phyloP scores from a whole-genome alignment of 2,888 invertebrate genomes.

The Amiota minor region DNA sequence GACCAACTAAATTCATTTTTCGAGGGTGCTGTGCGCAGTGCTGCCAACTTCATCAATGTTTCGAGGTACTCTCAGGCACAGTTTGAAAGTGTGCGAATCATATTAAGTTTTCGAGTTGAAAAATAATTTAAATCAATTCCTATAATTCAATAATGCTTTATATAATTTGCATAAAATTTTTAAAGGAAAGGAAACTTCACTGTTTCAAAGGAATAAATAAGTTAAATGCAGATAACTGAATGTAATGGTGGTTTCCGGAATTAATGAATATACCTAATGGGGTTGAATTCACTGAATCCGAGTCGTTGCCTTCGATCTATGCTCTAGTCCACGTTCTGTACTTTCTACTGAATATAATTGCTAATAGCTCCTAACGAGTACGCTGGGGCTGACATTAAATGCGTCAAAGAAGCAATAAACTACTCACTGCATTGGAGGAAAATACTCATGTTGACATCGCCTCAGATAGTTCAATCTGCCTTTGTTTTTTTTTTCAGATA shows the following conservation, averaged over 20 bases:
- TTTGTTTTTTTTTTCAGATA: conserved; percentile 5
- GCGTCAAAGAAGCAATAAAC: not conserved
- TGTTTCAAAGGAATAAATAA: conserved; percentile 15
- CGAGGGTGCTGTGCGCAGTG: too few species aligned
- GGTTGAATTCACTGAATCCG: not conserved
- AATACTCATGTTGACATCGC: not conserved
- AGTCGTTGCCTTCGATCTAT: not conserved
- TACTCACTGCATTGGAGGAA: not conserved
- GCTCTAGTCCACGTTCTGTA: not conserved
- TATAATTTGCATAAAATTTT: too few species aligned
- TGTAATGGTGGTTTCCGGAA: conserved; percentile 1
- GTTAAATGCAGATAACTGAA: not conserved
- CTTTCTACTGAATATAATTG: not conserved
- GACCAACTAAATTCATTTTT: too few species aligned
- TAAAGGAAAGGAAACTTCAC: not conserved
- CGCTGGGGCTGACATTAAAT: not conserved
- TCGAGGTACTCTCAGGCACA: too few species aligned
- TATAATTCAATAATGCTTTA: too few species aligned
- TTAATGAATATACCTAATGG: not conserved
- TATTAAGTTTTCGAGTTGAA: too few species aligned
- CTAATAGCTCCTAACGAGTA: not conserved
- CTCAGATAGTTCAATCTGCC: not conserved
- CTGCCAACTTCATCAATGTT: too few species aligned
- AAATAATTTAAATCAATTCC: too few species aligned
- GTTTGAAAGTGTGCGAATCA: too few species aligned